A percentile compares a stretch with the other conserved stretches of the same genome.
These are phyloP conservation scores for Nebria brevicollis DNA, from an alignment of 2,888 invertebrate genomes.

Conservation along the genomic window DNA sequence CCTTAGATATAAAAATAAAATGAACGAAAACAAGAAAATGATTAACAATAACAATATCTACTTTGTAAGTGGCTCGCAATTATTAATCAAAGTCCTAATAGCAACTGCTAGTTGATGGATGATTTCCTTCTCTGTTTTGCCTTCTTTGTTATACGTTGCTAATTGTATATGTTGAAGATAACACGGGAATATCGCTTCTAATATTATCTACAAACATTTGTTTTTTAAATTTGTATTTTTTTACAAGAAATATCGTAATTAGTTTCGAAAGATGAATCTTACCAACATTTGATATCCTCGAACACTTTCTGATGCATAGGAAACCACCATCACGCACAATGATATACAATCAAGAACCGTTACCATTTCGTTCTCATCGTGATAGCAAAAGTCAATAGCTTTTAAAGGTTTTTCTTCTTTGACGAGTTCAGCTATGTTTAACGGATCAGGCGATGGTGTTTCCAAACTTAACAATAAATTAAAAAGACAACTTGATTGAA, in stretches of 20 bases:
- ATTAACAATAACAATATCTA: conserved; percentile 60
- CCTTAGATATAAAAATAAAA: conserved; percentile 62
- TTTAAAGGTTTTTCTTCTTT: conserved; percentile 92
- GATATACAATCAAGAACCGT: conserved; percentile 97
- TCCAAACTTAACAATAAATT: conserved; percentile 91
- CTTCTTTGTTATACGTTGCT: conserved; percentile 88
- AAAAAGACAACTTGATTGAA: conserved; percentile 91
- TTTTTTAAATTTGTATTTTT: conserved; percentile 9
- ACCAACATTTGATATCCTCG: conserved; percentile 92
- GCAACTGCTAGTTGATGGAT: conserved; percentile 94
- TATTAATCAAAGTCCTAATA: conserved; percentile 93
- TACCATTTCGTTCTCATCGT: conserved; percentile 97
- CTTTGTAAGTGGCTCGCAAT: conserved; percentile 96
- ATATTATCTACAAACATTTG: conserved; percentile 76
- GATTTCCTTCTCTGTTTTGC: conserved; percentile 92
- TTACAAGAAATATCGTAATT: conserved; percentile 3
- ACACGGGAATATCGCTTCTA: conserved; percentile 96
- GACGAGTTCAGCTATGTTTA: conserved; percentile 91
- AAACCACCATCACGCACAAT: conserved; percentile 98
- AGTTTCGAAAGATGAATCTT: conserved; percentile 55
- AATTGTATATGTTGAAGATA: conserved; percentile 94
- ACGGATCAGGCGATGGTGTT: conserved; percentile 92
- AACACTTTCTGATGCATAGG: conserved; percentile 96
- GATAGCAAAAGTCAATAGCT: conserved; percentile 98
- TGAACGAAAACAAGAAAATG: background rate